Conservation (phyloP, 2,113 vertebrate genomes). For the Rhinoptilus africanus region DNA sequence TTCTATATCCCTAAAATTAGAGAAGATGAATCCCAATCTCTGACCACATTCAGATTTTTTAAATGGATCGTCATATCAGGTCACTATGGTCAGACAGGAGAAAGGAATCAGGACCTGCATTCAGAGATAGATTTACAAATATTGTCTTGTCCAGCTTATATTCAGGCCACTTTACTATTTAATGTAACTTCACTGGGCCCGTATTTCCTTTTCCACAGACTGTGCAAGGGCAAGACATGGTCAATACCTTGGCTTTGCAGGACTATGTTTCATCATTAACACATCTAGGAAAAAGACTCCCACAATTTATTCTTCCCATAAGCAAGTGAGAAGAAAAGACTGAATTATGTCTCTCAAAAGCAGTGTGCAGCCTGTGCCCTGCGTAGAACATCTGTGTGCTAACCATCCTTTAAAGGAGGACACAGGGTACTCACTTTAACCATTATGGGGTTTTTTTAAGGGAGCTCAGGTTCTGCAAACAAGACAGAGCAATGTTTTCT, state of each 20-base stretch:
- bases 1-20: background rate
- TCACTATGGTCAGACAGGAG: background rate
- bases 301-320: background rate
- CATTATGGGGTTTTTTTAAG: background rate
- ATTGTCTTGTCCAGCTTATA: background rate
- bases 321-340: background rate
- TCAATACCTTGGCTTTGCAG: background rate
- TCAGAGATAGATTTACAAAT: background rate
- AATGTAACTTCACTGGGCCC: background rate
- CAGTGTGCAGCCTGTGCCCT: background rate
- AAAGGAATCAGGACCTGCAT: background rate
- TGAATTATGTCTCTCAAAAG: background rate
- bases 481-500: conserved; percentile 8
- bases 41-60: background rate
- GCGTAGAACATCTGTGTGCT: background rate
- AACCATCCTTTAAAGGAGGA: background rate
- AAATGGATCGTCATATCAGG: background rate
- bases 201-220: background rate
- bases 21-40: background rate
- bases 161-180: background rate
- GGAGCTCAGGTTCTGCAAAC: conserved; percentile 15
- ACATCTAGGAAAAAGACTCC: background rate
- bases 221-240: background rate
- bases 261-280: background rate
- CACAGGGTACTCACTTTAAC: background rate